Conservation (phyloP, 2,113 vertebrate species). For the Vicugna pacos region DNA sequence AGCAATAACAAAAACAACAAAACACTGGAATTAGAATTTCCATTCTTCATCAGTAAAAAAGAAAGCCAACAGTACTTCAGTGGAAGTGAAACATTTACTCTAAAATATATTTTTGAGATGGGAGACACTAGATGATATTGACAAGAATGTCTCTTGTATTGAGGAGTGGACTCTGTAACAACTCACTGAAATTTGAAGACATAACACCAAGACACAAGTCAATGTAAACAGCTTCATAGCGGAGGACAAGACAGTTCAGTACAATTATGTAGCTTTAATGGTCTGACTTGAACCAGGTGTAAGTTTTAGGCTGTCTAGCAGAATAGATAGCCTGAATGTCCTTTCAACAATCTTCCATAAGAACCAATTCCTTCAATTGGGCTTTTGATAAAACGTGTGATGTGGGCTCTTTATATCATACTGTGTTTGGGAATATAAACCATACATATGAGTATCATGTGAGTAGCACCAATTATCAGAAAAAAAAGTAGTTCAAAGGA, state of each 20-base stretch:
- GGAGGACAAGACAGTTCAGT: neutral
- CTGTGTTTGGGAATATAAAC: neutral
- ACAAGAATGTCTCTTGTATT: neutral
- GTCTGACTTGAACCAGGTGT: neutral
- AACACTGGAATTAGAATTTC: neutral
- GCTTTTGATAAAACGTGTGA: constrained; percentile 8
- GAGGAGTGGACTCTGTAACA: neutral
- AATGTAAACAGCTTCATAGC: neutral
- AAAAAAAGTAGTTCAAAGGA: constrained; percentile 26
- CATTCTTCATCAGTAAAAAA: constrained; percentile 4
- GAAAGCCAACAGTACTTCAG: neutral
- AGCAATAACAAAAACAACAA: neutral
- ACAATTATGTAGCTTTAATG: neutral
- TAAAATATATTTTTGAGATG: constrained; percentile 41
- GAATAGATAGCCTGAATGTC: neutral
- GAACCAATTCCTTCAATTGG: neutral
- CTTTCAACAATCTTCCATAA: neutral
- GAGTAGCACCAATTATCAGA: neutral
- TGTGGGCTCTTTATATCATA: constrained; percentile 2
- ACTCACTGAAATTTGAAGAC: constrained; percentile 36
- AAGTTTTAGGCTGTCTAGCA: neutral
- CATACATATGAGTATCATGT: neutral
- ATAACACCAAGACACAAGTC: neutral
- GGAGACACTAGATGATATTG: constrained; percentile 3
- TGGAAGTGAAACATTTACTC: neutral